These are phyloP conservation scores for Cheumatopsyche charites DNA, from an alignment of 1,140 invertebrate genomes.

Conservation along the genomic window DNA sequence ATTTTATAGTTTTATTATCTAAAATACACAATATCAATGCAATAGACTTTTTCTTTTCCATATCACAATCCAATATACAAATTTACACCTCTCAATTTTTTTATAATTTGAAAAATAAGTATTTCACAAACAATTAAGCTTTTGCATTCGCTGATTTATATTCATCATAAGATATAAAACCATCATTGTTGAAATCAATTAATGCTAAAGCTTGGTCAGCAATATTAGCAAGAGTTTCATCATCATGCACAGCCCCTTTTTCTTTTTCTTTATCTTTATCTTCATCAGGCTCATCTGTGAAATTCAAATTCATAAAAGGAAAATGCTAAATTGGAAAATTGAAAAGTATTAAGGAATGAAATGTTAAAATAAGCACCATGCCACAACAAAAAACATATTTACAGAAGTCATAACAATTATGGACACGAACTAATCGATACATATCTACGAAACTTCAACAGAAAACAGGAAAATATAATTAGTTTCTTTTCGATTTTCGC, in stretches of 20 bases:
- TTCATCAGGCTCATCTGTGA: conserved; percentile 50
- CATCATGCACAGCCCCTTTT: conserved; percentile 53
- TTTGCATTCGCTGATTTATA: conserved; percentile 60
- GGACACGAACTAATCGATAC: too few species aligned
- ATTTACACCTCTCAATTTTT: background rate
- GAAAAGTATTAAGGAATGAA: too few species aligned
- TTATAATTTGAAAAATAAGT: background rate
- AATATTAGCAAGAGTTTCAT: conserved; percentile 68
- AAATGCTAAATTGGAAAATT: too few species aligned
- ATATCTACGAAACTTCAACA: too few species aligned
- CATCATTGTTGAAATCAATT: conserved; percentile 79
- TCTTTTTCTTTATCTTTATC: conserved; percentile 36
- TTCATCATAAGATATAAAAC: conserved; percentile 78
- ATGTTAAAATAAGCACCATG: too few species aligned
- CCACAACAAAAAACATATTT: too few species aligned
- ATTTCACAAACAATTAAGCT: background rate
- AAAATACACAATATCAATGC: background rate
- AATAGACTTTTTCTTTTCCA: background rate
- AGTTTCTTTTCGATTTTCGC: background rate
- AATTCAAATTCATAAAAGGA: conserved; percentile 12
- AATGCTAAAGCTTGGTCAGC: conserved; percentile 73
- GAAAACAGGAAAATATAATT: background rate
- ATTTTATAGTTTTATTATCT: background rate
- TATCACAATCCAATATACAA: background rate
- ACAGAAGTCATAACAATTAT: too few species aligned